Evolutionary conservation across 2,797 vertebrate species (phyloP), one percentile per base, ranked within the genome.

Genomic region (Tolypeutes matacus): DNA sequence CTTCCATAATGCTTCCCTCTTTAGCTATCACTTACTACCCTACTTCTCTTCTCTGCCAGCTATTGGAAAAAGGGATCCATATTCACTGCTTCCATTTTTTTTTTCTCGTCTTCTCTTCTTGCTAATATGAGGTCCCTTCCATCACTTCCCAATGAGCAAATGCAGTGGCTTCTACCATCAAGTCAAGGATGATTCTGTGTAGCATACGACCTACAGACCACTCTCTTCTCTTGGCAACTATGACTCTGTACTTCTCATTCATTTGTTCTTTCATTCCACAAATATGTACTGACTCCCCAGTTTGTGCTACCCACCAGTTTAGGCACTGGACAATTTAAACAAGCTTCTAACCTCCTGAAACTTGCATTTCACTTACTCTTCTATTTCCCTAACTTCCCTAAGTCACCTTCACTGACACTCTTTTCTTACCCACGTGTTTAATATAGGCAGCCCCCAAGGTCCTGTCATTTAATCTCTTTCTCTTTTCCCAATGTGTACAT

Each of bases 341-440:
- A 25, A 69, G 36, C 5, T 64, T 86, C 25, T 49, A 49, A 13
- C 15, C 62, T 83, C 46, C 23, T 25, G 13, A 85, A 64, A n/a
- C 6, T 58, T 82, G 18, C 15, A 49, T 86, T 82, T 12, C 21
- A 77, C 14, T 53, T 90, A 2, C 51, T 64, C 31, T 51, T n/a
- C 25, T 86, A 18, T 92, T 80, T 89, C n/a, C 67, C 60, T 92
- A 36, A 70, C 84, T 86, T 92, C 18, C 75, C 14, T 80, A 88
- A 36, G 34, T 23, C 23, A 53, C 46, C 53, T 86, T 92, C 51
- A 23, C 69, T 93, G 13, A 31, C 25, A 7, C n/a, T 80, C 17
- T 49, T 76, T 88, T 76, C 53, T 11, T 42, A 8, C 5, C 20
- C 11, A 25, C 13, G 9, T 67, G 46, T 95, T 92, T 89, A 58